Percentiles rank a stretch among this genome's conserved stretches.
These are phyloP conservation scores for Pelodiscus sinensis DNA, from an alignment of 2,113 vertebrate genomes.

Conservation along the genomic window DNA sequence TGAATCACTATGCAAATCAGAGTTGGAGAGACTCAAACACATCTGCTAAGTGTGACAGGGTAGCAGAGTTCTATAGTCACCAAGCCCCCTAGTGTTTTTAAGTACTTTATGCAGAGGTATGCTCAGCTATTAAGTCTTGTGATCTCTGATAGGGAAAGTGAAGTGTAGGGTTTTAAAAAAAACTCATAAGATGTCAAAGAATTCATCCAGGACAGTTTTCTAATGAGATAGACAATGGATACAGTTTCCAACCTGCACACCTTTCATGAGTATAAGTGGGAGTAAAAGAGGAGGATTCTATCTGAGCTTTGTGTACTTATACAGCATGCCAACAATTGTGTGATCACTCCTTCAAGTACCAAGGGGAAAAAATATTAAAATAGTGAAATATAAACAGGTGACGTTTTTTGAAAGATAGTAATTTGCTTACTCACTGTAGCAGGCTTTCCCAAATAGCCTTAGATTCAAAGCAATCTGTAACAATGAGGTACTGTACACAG, in stretches of 20 bases:
- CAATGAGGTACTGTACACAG: not conserved
- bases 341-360: not conserved
- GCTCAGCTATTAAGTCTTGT: not conserved
- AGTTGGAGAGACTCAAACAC: not conserved
- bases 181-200: not conserved
- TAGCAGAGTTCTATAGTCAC: not conserved
- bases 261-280: not conserved
- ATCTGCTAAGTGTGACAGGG: not conserved
- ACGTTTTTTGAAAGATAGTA: not conserved
- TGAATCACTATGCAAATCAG: not conserved
- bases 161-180: not conserved
- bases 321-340: accelerated
- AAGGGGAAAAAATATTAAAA: not conserved
- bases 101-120: conserved; percentile 23
- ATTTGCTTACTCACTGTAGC: not conserved
- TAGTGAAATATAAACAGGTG: conserved; percentile 14
- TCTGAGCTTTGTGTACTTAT: not conserved
- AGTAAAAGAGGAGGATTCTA: not conserved
- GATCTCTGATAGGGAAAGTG: not conserved
- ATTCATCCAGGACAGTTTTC: not conserved
- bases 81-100: conserved; percentile 52
- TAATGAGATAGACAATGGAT: not conserved
- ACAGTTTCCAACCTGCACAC: not conserved
- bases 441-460: conserved; percentile 38
- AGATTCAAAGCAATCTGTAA: not conserved